Evolutionary conservation across 2,113 vertebrate species (phyloP), one percentile per base, ranked within the genome.

Genomic region (Empidonax alnorum): DNA sequence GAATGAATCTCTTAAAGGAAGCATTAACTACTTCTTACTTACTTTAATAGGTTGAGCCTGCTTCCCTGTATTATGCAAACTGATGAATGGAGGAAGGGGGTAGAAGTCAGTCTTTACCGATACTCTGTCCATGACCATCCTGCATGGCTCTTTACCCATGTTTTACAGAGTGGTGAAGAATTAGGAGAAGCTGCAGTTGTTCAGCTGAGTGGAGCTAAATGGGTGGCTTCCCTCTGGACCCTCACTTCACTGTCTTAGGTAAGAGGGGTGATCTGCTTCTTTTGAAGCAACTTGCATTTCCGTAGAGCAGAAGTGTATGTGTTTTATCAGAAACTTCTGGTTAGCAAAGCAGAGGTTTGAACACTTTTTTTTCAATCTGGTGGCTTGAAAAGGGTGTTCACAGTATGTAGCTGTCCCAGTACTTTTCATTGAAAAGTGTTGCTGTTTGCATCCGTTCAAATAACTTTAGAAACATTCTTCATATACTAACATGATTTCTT

Each of bases 91-190:
- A 95, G 92, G 59, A 93, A 90, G 76, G 93, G 88, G 39, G 56
- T 41, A 33, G 55, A 94, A 92, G 53, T 88, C 86, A 55, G 76
- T 81, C 79, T 92, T 94, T 89, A 81, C 80, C 5, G 1, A 62
- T 80, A 42, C 52, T 90, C 72, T 62, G 75, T 94, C 91, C 10
- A 2, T 87, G 89, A 85, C 89, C 11, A 7, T 73, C 81, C 68
- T 90, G 76, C 72, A 56, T 90, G 92, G 90, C 85, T 96, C 86
- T 88, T 90, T 94, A 44, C 75, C 95, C 52, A 2, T 94, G 63
- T 94, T 94, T 96, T 96, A 47, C 93, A 92, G 94, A 80, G 90
- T 90, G 90, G 72, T 95, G 93, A 93, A 94, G 93, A 96, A 88
- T 90, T 95, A 95, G 92, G 90, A 93, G 90, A 74, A 95, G 33